These are phyloP conservation scores for Diogma glabrata DNA, from an alignment of 2,888 invertebrate genomes.

Conservation along the genomic window DNA sequence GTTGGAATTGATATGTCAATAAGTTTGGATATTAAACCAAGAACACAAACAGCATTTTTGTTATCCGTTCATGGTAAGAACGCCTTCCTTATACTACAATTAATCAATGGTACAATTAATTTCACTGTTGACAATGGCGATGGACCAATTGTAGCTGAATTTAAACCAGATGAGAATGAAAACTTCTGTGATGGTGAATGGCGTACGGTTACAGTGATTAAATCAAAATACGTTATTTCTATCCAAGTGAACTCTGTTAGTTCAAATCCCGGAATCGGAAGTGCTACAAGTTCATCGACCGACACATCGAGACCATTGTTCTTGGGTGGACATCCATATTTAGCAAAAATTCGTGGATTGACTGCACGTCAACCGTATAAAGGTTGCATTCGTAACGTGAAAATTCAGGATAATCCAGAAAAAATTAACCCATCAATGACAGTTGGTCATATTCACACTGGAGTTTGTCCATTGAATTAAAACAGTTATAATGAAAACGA, in stretches of 20 bases:
- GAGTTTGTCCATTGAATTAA: slow-evolving; percentile 70
- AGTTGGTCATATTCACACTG: slow-evolving; percentile 61
- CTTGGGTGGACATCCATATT: slow-evolving; percentile 74
- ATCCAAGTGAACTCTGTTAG: slow-evolving; percentile 75
- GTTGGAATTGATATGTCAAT: slow-evolving; percentile 72
- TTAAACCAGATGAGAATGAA: slow-evolving; percentile 49
- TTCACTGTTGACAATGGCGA: slow-evolving; percentile 72
- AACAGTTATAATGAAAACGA: neutral
- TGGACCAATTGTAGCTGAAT: slow-evolving; percentile 65
- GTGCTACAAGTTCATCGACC: slow-evolving; percentile 50
- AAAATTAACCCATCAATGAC: slow-evolving; percentile 45
- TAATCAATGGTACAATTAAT: slow-evolving; percentile 73
- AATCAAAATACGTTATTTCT: slow-evolving; percentile 81
- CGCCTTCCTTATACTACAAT: slow-evolving; percentile 77
- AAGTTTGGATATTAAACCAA: slow-evolving; percentile 74
- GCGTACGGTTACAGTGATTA: slow-evolving; percentile 75
- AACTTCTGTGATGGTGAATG: slow-evolving; percentile 90
- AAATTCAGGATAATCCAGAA: slow-evolving; percentile 44
- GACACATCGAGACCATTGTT: slow-evolving; percentile 78
- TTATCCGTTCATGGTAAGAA: slow-evolving; percentile 72
- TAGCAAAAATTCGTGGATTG: slow-evolving; percentile 47
- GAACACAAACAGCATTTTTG: slow-evolving; percentile 72
- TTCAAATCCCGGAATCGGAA: slow-evolving; percentile 60
- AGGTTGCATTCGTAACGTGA: slow-evolving; percentile 65
- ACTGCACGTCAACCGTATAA: slow-evolving; percentile 59